Evolutionary conservation across 2,888 invertebrate species (phyloP).

Genomic region (Napeogenes inachia): DNA sequence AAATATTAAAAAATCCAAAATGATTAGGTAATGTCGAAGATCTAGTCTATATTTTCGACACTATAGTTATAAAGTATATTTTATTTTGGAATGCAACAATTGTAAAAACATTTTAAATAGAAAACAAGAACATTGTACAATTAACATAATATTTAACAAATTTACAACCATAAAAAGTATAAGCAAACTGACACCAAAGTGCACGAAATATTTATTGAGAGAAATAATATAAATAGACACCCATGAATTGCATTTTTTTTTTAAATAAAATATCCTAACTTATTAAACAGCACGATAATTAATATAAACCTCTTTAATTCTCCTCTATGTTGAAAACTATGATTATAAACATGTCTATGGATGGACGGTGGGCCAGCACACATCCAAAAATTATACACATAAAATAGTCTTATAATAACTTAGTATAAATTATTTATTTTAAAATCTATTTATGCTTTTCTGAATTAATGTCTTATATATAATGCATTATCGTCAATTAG

Average conservation of each 20-base stretch:
- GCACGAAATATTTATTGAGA: slow-evolving; percentile 50
- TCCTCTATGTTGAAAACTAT: not conserved
- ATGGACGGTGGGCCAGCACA: too few relatives aligned
- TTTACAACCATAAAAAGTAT: slow-evolving; percentile 34
- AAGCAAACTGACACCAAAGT: slow-evolving; percentile 47
- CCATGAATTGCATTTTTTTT: slow-evolving; percentile 35
- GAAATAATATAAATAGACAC: slow-evolving; percentile 49
- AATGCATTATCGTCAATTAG: too few relatives aligned
- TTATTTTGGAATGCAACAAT: not conserved
- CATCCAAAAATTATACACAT: too few relatives aligned
- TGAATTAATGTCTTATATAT: too few relatives aligned
- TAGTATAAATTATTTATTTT: too few relatives aligned
- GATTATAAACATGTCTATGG: too few relatives aligned
- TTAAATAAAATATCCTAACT: slow-evolving; percentile 16
- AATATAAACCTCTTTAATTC: slow-evolving; percentile 28
- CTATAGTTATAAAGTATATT: not conserved
- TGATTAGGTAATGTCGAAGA: too few relatives aligned
- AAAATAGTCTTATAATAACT: too few relatives aligned
- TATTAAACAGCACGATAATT: slow-evolving; percentile 24
- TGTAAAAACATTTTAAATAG: not conserved
- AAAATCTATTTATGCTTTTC: too few relatives aligned
- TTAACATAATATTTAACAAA: slow-evolving; percentile 25
- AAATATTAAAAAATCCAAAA: too few relatives aligned
- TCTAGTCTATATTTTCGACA: too few relatives aligned
- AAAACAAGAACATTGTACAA: slow-evolving; percentile 20